Percentiles rank a stretch among this genome's conserved stretches.
phyloP scores from a whole-genome alignment of 1,140 invertebrate genomes.

The Leptinotarsa defecta region DNA sequence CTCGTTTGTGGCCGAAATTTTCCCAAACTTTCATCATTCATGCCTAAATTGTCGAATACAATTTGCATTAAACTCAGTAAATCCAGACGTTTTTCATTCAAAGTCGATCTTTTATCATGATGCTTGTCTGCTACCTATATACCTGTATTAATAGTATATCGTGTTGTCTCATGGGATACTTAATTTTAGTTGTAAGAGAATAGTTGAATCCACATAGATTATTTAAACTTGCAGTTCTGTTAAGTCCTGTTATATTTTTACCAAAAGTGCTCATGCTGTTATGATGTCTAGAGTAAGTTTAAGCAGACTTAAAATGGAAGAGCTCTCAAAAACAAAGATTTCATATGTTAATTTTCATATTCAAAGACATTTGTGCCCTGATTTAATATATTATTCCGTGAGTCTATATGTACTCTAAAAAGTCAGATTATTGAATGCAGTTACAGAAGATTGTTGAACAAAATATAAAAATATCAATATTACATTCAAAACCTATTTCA shows the following conservation, averaged over 20 bases:
- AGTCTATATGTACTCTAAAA: too few species aligned
- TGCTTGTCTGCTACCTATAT: too few species aligned
- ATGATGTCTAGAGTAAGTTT: constrained; percentile 46
- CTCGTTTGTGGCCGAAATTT: too few species aligned
- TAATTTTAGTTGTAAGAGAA: constrained; percentile 45
- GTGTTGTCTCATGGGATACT: constrained; percentile 14
- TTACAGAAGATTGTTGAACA: too few species aligned
- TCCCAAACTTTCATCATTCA: too few species aligned
- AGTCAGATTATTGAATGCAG: too few species aligned
- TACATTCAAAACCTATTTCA: too few species aligned
- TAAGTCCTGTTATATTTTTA: constrained; percentile 59
- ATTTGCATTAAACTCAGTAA: too few species aligned
- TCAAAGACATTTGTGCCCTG: neutral
- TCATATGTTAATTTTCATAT: neutral
- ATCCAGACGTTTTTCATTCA: too few species aligned
- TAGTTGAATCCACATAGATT: constrained; percentile 37
- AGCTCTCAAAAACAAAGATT: neutral
- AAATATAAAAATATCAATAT: too few species aligned
- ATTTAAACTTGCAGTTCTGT: constrained; percentile 43
- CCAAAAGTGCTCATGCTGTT: constrained; percentile 69
- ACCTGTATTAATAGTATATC: neutral
- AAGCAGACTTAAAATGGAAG: constrained; percentile 5
- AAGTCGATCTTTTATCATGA: too few species aligned
- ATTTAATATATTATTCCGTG: neutral
- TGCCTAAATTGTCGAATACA: too few species aligned